A percentile compares a stretch with the other conserved stretches of the same genome.
Evolutionary conservation across 2,113 vertebrate species (phyloP).

Genomic region (Proteles cristata): DNA sequence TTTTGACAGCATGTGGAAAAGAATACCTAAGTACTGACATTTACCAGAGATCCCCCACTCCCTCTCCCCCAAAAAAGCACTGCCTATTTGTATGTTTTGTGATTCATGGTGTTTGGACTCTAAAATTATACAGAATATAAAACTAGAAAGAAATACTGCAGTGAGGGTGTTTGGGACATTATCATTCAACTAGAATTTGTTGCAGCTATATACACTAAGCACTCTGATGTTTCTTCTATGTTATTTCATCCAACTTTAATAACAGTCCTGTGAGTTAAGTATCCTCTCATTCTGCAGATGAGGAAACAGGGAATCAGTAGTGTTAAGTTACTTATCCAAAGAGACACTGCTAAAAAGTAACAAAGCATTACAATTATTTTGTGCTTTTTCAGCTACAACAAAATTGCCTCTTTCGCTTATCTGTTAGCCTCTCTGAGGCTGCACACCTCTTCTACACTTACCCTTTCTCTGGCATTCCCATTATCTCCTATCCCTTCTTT

Average conservation of each 20-base stretch:
- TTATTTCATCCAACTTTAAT: background rate
- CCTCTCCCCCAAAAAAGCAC: fast-evolving
- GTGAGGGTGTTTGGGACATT: background rate
- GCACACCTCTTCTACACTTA: background rate
- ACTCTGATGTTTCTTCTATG: background rate
- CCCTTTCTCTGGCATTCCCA: background rate
- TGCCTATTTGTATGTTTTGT: background rate
- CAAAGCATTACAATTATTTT: background rate
- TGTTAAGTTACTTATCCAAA: background rate
- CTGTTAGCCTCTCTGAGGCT: background rate
- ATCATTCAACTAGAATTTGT: background rate
- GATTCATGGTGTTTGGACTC: background rate
- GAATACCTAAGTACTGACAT: background rate
- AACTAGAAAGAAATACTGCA: background rate
- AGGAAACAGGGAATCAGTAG: background rate
- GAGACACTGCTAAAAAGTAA: background rate
- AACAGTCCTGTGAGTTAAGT: background rate
- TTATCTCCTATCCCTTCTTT: background rate
- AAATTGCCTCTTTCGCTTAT: background rate
- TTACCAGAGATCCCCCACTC: background rate
- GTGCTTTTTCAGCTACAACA: background rate
- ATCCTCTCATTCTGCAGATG: background rate
- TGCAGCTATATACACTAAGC: background rate
- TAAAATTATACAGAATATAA: background rate
- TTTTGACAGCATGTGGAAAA: background rate